Conservation (phyloP, 1,140 invertebrate genomes). For the Diabrotica virgifera region DNA sequence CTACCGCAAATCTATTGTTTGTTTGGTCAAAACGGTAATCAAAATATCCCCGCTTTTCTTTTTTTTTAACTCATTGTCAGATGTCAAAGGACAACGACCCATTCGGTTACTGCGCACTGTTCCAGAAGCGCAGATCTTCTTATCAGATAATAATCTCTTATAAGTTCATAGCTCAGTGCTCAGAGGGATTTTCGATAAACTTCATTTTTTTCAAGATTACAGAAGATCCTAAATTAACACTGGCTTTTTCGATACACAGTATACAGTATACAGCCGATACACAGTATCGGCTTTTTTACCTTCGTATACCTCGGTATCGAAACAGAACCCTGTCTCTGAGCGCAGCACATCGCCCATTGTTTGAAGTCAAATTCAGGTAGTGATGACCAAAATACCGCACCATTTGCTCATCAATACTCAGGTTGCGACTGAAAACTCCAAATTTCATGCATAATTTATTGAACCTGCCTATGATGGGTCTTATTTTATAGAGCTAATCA, state of each 20-base stretch:
- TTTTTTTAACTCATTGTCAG: slow-evolving; percentile 7
- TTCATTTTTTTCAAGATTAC: background rate
- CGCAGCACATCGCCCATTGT: background rate
- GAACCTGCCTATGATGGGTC: background rate
- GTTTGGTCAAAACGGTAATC: slow-evolving; percentile 23
- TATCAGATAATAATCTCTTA: background rate
- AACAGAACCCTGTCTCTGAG: background rate
- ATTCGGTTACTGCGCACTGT: slow-evolving; percentile 26
- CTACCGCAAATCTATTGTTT: slow-evolving; percentile 17
- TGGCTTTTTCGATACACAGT: too few species aligned
- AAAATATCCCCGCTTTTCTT: slow-evolving; percentile 16
- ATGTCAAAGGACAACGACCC: slow-evolving; percentile 20
- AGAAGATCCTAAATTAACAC: background rate
- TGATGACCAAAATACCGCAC: background rate
- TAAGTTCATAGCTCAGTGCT: too few species aligned
- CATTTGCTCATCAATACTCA: background rate
- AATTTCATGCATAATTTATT: background rate
- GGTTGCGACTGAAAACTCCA: background rate
- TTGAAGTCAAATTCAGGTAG: background rate
- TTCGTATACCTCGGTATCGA: background rate
- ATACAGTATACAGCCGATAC: too few species aligned
- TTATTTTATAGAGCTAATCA: background rate
- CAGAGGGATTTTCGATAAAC: slow-evolving; percentile 15
- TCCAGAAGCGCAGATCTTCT: slow-evolving; percentile 13
- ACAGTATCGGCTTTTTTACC: background rate